These are phyloP conservation scores for Aphodius sticticus DNA, from an alignment of 2,888 invertebrate species.

Conservation along the genomic window DNA sequence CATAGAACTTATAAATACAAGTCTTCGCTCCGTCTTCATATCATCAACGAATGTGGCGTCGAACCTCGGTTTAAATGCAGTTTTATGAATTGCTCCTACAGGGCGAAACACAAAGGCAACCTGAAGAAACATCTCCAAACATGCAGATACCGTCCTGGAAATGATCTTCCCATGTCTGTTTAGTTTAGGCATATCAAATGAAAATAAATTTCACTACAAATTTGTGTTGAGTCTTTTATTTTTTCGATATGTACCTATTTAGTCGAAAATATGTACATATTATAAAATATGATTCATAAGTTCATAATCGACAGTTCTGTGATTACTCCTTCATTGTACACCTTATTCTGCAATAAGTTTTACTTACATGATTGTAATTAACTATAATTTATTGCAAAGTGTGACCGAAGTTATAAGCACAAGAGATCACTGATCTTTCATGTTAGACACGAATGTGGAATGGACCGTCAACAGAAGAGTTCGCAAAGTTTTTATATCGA, in stretches of 20 bases:
- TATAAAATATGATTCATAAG: too few species aligned
- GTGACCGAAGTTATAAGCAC: constrained; percentile 6
- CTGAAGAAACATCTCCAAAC: constrained; percentile 11
- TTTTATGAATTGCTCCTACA: constrained; percentile 25
- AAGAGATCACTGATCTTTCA: constrained; percentile 22
- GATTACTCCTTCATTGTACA: too few species aligned
- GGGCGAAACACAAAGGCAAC: constrained; percentile 33
- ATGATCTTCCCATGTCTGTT: background rate
- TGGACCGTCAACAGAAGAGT: background rate
- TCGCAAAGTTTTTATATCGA: constrained; percentile 31
- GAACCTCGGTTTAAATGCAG: constrained; percentile 42
- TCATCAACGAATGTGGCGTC: constrained; percentile 63
- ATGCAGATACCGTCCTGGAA: background rate
- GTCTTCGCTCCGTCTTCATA: constrained; percentile 29
- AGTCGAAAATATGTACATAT: too few species aligned
- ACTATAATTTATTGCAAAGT: background rate
- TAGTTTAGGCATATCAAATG: too few species aligned
- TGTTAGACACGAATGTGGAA: constrained; percentile 23
- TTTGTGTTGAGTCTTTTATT: too few species aligned
- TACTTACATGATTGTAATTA: background rate
- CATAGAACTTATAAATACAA: constrained; percentile 20
- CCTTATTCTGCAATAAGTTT: too few species aligned
- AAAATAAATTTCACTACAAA: too few species aligned
- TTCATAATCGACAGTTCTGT: too few species aligned
- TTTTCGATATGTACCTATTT: too few species aligned